Base-by-base conservation (phyloP, 2,113 vertebrate genomes). In the Myotis davidii region DNA sequence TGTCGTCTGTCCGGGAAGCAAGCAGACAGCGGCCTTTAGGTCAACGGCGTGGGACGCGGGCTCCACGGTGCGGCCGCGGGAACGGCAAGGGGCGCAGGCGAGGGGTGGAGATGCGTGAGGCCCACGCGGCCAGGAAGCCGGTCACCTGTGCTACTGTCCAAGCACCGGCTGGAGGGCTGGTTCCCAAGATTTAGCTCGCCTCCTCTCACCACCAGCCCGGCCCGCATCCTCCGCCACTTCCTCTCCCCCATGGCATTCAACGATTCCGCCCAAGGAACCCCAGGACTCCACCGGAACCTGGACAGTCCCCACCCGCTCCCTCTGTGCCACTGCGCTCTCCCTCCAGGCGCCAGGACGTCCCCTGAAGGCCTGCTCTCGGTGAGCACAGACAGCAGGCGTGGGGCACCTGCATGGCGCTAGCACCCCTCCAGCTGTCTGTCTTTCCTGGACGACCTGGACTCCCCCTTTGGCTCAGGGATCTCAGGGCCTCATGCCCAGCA, bases 1-100 rank as follows among this genome's bases (percentile, higher is more conserved):
- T 99, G 98, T 99, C 99, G 56, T 99, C 99, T 99, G 98, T 64
- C 94, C 92, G n/a, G 83, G 94, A 97, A 82, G 96, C 85, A 64
- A 83, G 79, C 76, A 65, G 17, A 82, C 29, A 6, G 76, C 52
- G 0, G 8, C 76, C 3, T 32, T 88, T 27, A 54, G 85, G 54
- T 3, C 1, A 14, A 0, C 0, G 20, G 17, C 27, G 0, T 1
- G 0, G 3, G 17, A 37, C 0, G 1, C 9, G 0, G 3, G 13
- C 7, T 72, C 39, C 5, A 4, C 17, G 1, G 10, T 17, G 14
- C 0, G 27, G 39, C 67, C 5, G 8, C 3, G 89, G 52, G 84
- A 3, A 1, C 0, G 6, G 17, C 52, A 0, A 1, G 0, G 25
- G 52, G 64, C 21, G 0, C 16, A 1, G 48, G 50, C 0, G 64